These are phyloP conservation scores for Salarias fasciatus DNA, from an alignment of 2,797 vertebrate species.

Conservation along the genomic window DNA sequence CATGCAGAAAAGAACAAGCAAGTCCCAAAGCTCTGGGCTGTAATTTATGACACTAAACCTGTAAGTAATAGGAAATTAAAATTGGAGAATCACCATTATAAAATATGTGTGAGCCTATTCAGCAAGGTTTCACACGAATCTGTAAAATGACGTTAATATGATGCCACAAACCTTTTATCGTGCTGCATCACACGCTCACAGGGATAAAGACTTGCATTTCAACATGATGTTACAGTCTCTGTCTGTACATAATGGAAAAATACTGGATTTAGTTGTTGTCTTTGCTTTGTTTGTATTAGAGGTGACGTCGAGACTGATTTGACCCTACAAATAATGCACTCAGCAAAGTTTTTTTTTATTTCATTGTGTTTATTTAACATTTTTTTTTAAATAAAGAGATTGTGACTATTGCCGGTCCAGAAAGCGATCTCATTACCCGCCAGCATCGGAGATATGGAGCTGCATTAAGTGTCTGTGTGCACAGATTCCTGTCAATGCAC, in stretches of 20 bases:
- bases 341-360: conserved; percentile 39
- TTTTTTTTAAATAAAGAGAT: conserved; percentile 7
- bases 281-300: conserved; percentile 65
- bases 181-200: conserved; percentile 14
- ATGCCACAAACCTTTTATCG: conserved; percentile 12
- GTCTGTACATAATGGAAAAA: conserved; percentile 63
- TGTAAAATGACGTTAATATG: conserved; percentile 1
- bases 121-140: not conserved
- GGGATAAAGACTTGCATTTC: conserved; percentile 13
- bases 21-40: conserved; percentile 5
- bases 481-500: conserved; percentile 76
- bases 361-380: too few species aligned
- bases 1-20: not conserved
- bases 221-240: conserved; percentile 34
- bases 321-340: conserved; percentile 17
- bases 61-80: conserved; percentile 6
- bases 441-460: conserved; percentile 74
- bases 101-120: conserved; percentile 18
- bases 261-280: conserved; percentile 62
- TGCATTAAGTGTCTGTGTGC: conserved; percentile 76
- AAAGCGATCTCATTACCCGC: conserved; percentile 43
- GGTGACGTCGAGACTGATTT: conserved; percentile 38
- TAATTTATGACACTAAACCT: not conserved
- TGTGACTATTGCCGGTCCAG: conserved; percentile 36
- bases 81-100: not conserved